phyloP scores from a whole-genome alignment of 2,888 invertebrate species.

The Agonum fuliginosum region DNA sequence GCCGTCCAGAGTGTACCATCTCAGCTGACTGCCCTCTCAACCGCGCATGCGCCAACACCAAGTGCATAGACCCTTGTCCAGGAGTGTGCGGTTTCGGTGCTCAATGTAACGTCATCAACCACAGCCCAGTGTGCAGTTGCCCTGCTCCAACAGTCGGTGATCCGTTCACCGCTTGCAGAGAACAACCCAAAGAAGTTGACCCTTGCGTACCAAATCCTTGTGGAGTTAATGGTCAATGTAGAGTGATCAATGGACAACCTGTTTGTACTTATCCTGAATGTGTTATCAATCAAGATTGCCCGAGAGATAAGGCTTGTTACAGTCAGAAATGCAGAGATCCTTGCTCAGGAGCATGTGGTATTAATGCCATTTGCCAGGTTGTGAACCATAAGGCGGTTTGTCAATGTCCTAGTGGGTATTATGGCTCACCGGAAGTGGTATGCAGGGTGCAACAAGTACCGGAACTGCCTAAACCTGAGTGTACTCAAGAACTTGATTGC shows the following conservation, averaged over 20 bases:
- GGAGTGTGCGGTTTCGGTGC: conserved; percentile 88
- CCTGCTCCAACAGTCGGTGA: conserved; percentile 84
- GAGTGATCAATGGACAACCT: conserved; percentile 81
- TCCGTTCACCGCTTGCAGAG: conserved; percentile 83
- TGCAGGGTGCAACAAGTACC: conserved; percentile 76
- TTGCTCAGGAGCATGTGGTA: conserved; percentile 87
- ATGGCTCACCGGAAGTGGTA: conserved; percentile 85
- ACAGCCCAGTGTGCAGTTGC: conserved; percentile 90
- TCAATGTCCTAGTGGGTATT: conserved; percentile 86
- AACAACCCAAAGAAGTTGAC: conserved; percentile 72
- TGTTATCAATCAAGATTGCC: conserved; percentile 90
- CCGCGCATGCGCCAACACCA: conserved; percentile 85
- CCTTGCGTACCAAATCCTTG: conserved; percentile 92
- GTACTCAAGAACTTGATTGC: conserved; percentile 85
- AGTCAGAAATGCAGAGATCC: conserved; percentile 90
- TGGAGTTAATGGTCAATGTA: conserved; percentile 87
- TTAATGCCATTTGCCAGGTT: conserved; percentile 87
- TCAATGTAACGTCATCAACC: conserved; percentile 86
- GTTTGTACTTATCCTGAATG: conserved; percentile 91
- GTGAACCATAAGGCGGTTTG: conserved; percentile 89
- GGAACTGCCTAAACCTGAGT: conserved; percentile 81
- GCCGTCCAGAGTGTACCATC: conserved; percentile 88
- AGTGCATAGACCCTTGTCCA: conserved; percentile 87
- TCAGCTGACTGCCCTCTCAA: conserved; percentile 86
- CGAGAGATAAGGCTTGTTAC: conserved; percentile 86